Percentiles rank a stretch among this genome's conserved stretches.
Conservation (phyloP, 2,888 invertebrate species). For the Apeira syringaria region DNA sequence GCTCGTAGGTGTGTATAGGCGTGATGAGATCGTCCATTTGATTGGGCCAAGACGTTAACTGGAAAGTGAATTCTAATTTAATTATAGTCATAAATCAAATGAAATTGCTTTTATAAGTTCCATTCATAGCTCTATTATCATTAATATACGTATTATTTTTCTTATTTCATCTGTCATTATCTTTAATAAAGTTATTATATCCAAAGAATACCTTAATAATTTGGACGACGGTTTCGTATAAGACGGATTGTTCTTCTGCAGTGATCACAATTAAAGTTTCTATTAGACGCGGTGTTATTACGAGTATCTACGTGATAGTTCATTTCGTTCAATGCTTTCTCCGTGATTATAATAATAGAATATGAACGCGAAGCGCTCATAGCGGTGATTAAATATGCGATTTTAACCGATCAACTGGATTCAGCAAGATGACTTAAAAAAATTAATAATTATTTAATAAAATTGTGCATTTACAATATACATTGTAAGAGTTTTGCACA, state of each 20-base stretch:
- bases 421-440: too few relatives aligned
- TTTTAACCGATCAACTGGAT: too few relatives aligned
- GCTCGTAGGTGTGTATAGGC: neutral
- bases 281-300: slow-evolving; percentile 16
- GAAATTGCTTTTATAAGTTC: slow-evolving; percentile 12
- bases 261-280: slow-evolving; percentile 20
- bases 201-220: slow-evolving; percentile 7
- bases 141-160: slow-evolving; percentile 9
- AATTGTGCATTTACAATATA: too few relatives aligned
- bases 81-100: neutral
- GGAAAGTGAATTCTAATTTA: too few relatives aligned
- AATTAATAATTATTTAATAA: too few relatives aligned
- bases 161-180: slow-evolving; percentile 15
- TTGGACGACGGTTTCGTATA: slow-evolving; percentile 7
- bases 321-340: slow-evolving; percentile 22
- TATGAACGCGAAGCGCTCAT: too few relatives aligned
- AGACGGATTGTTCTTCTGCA: slow-evolving; percentile 6
- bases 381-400: too few relatives aligned
- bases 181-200: slow-evolving; percentile 23
- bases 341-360: too few relatives aligned
- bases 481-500: too few relatives aligned
- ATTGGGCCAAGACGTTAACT: too few relatives aligned
- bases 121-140: slow-evolving; percentile 18
- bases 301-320: slow-evolving; percentile 24
- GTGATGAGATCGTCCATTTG: neutral